Evolutionary conservation across 64 coral and sea anemone genomes (phyloP).

Genomic region (Cladopsammia gracilis): DNA sequence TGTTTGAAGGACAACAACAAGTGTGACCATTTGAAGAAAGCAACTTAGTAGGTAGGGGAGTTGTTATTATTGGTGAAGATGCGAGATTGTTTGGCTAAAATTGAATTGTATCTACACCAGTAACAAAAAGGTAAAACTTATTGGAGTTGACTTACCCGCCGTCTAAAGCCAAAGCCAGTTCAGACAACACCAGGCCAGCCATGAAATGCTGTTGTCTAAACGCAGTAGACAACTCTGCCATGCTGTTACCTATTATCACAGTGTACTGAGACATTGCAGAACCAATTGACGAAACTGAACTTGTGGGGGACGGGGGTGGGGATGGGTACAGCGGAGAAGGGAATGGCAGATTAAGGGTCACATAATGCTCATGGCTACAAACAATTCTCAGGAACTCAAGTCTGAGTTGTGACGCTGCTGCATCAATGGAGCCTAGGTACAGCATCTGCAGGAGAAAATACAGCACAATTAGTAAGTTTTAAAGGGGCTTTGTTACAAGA

Average conservation of each 20-base stretch:
- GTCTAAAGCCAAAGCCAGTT: slow-evolving; percentile 88
- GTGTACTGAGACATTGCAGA: slow-evolving; percentile 81
- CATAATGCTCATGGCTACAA: slow-evolving; percentile 98
- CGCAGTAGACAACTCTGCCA: slow-evolving; percentile 91
- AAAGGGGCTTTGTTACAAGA: too few relatives aligned
- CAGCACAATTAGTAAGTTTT: too few relatives aligned
- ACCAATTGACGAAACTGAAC: slow-evolving; percentile 87
- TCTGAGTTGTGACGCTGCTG: slow-evolving; percentile 75
- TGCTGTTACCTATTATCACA: slow-evolving; percentile 77
- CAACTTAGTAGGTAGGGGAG: too few relatives aligned
- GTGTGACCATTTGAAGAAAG: too few relatives aligned
- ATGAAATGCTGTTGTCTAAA: slow-evolving; percentile 97
- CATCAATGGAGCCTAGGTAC: slow-evolving; percentile 73
- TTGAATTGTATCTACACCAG: too few relatives aligned
- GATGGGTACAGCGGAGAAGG: slow-evolving; percentile 84
- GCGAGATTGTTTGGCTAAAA: too few relatives aligned
- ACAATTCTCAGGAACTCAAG: slow-evolving; percentile 92
- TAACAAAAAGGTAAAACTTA: too few relatives aligned
- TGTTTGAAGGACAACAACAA: too few relatives aligned
- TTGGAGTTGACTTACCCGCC: slow-evolving; percentile 62
- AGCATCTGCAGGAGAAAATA: slow-evolving; percentile 63
- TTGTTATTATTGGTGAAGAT: too few relatives aligned
- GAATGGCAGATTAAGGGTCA: slow-evolving; percentile 95
- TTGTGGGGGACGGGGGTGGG: slow-evolving; percentile 84
- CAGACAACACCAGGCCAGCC: slow-evolving; percentile 89